A percentile compares a stretch with the other conserved stretches of the same genome.
These are phyloP conservation scores for Microcebus tavaratra DNA, from an alignment of 2,113 vertebrate genomes.

Conservation along the genomic window DNA sequence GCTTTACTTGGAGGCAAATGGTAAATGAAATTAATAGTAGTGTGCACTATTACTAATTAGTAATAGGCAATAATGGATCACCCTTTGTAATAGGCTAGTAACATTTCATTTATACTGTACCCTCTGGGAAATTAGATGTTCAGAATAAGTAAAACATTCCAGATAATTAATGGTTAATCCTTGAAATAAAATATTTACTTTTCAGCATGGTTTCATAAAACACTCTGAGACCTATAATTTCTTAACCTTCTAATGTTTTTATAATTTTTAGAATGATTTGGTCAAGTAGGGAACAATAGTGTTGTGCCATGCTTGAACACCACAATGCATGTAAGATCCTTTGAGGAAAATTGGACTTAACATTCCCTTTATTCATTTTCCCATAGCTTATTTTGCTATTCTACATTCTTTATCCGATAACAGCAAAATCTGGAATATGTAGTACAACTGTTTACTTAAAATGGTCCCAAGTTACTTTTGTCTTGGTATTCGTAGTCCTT, in stretches of 20 bases:
- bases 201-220: slow-evolving; percentile 17
- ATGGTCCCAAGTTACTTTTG: neutral
- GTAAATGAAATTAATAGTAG: slow-evolving; percentile 52
- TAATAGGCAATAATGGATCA: slow-evolving; percentile 34
- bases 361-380: neutral
- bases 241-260: neutral
- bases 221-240: neutral
- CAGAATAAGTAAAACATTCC: slow-evolving; percentile 12
- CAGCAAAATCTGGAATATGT: neutral
- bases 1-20: slow-evolving; percentile 26
- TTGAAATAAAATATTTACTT: slow-evolving; percentile 55
- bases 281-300: neutral
- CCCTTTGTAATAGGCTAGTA: slow-evolving; percentile 19
- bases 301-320: neutral
- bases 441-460: neutral
- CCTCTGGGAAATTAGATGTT: slow-evolving; percentile 37
- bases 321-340: neutral
- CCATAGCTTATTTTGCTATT: neutral
- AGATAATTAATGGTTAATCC: slow-evolving; percentile 38
- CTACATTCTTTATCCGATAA: neutral
- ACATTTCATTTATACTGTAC: slow-evolving; percentile 34
- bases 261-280: neutral
- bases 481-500: neutral
- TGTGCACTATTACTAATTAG: neutral
- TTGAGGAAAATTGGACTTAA: neutral